Evolutionary conservation across 1,140 invertebrate genomes (phyloP), one percentile per base, ranked within the genome.

Genomic region (Diuraphis noxia): DNA sequence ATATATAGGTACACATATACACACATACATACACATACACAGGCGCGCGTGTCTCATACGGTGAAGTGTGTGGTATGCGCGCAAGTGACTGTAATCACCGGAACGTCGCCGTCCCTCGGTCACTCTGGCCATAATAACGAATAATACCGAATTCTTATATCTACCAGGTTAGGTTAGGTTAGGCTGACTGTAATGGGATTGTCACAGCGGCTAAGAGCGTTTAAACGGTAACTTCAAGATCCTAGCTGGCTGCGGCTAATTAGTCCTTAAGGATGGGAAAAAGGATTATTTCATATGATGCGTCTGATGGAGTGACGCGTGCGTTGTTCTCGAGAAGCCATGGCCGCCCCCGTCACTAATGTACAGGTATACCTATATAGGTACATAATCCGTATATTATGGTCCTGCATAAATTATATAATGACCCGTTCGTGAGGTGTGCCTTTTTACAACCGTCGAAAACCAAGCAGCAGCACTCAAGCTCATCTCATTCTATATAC

Each of bases 391-490:
- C 79, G 30, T 25, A 10, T 25, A 10, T 25, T 38, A 38, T 81
- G 79, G 84, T 49, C 84, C 84, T 49, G 84, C n/a, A 86, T 86
- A 86, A 86, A 86, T 86, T 84, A 84, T 49, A 34, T 49, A 49
- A 86, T 36, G 82, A 84, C 82, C 30, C 84, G 84, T 34, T n/a
- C 30, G 84, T 49, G 84, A 86, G 84, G 84, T n/a, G 84, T 86
- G 84, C 34, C 41, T 43, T 43, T 72, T 86, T 34, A 84, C 81
- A 86, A 49, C 84, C 43, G 84, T 49, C n/a, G 79, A 43, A 43
- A 86, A 86, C 30, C 23, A 21, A 34, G 46, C 38, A 81, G 23
- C 79, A 40, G 79, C 40, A 34, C 84, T 86, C 84, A 43, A 41
- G 30, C 30, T 84, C 84, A 13, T 86, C 84, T 49, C 84, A 30